Evolutionary conservation across 2,888 invertebrate species (phyloP).

Genomic region (Philereme transversata): DNA sequence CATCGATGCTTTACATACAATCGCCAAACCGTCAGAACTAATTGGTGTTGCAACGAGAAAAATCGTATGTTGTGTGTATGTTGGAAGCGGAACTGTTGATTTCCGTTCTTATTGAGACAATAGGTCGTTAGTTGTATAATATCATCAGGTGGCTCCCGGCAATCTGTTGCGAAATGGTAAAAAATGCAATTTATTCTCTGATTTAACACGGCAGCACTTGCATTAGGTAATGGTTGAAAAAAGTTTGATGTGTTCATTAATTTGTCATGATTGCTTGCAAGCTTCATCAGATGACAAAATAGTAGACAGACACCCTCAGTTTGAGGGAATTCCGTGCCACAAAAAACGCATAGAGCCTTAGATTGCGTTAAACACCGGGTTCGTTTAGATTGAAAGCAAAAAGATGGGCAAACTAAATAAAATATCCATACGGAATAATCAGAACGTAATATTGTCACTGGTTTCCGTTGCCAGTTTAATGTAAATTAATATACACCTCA

Average conservation of each 20-base stretch:
- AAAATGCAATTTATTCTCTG: constrained; percentile 46
- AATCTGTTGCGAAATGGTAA: constrained; percentile 42
- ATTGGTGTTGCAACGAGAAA: constrained; percentile 46
- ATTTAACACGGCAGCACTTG: constrained; percentile 43
- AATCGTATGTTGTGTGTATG: constrained; percentile 44
- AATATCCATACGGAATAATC: too few relatives aligned
- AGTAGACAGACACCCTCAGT: not conserved
- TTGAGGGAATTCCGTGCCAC: too few relatives aligned
- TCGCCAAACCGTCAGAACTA: constrained; percentile 35
- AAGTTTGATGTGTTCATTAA: constrained; percentile 14
- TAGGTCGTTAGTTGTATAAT: constrained; percentile 56
- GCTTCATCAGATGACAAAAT: constrained; percentile 7
- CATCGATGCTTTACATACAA: constrained; percentile 32
- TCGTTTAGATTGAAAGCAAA: too few relatives aligned
- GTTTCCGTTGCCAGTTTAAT: too few relatives aligned
- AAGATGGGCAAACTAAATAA: too few relatives aligned
- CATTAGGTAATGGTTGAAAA: constrained; percentile 20
- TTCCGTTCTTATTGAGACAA: constrained; percentile 56
- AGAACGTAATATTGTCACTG: too few relatives aligned
- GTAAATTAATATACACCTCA: too few relatives aligned
- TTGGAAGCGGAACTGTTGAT: constrained; percentile 64
- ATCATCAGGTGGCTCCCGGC: constrained; percentile 37
- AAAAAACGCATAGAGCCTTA: too few relatives aligned
- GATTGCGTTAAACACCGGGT: too few relatives aligned
- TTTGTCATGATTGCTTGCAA: constrained; percentile 7